Percentiles rank a stretch among this genome's conserved stretches.
These are phyloP conservation scores for Allygus modestus DNA, from an alignment of 2,888 invertebrate species.

Conservation along the genomic window DNA sequence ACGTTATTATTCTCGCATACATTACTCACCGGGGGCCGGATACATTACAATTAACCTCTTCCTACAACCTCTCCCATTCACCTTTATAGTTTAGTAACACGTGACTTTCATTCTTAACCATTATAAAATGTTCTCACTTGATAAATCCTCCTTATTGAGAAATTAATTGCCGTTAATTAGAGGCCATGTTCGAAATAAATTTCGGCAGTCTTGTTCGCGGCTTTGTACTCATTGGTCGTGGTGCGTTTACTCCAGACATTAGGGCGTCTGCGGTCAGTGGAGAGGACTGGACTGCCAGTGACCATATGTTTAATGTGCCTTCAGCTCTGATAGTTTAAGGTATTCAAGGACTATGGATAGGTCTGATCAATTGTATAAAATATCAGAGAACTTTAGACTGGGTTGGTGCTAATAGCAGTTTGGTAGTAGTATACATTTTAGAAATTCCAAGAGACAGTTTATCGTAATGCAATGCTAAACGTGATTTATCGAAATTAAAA, in stretches of 20 bases:
- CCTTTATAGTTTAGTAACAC: constrained; percentile 48
- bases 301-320: too few species aligned
- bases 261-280: not conserved
- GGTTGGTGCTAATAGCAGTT: too few species aligned
- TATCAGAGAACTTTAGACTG: too few species aligned
- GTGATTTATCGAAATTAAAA: too few species aligned
- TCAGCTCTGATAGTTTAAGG: too few species aligned
- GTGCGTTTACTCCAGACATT: constrained; percentile 8
- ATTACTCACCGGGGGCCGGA: constrained; percentile 49
- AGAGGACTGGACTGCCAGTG: not conserved
- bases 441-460: too few species aligned
- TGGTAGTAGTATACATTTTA: too few species aligned
- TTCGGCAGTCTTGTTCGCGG: constrained; percentile 44
- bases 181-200: constrained; percentile 32
- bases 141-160: constrained; percentile 26
- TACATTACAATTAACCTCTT: constrained; percentile 53
- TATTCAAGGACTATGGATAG: too few species aligned
- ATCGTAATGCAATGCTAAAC: too few species aligned
- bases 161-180: constrained; percentile 34
- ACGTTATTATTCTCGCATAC: constrained; percentile 57
- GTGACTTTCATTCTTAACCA: constrained; percentile 47
- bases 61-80: constrained; percentile 59
- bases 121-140: constrained; percentile 51
- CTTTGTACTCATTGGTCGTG: constrained; percentile 12
- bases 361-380: too few species aligned